Evolutionary conservation across 2,888 invertebrate species (phyloP).

Genomic region (Agonopterix heracliana): DNA sequence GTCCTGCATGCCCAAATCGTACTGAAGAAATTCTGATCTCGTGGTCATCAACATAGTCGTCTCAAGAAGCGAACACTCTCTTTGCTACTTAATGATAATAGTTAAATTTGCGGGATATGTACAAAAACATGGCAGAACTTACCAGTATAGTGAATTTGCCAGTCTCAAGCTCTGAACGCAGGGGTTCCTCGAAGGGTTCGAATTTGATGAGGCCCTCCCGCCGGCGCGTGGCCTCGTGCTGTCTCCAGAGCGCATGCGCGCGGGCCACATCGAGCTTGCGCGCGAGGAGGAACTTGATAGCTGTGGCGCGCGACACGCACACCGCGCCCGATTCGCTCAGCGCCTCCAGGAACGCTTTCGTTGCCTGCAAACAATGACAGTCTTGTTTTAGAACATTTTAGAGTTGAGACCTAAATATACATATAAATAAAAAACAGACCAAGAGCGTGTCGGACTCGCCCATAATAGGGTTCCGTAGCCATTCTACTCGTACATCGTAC

Average conservation of each 20-base stretch:
- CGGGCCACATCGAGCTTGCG: conserved; percentile 95
- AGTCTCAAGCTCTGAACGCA: conserved; percentile 90
- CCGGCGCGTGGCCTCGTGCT: conserved; percentile 92
- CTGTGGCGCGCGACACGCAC: conserved; percentile 88
- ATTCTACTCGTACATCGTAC: no score
- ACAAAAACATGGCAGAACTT: conserved; percentile 35
- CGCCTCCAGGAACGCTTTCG: conserved; percentile 87
- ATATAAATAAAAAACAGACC: not conserved
- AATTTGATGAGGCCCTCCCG: conserved; percentile 91
- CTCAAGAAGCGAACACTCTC: no score
- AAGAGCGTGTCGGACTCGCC: no score
- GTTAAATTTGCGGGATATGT: no score
- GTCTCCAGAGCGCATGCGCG: conserved; percentile 93
- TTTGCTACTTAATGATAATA: no score
- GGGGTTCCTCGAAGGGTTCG: conserved; percentile 88
- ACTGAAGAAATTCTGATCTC: no score
- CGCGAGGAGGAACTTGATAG: conserved; percentile 93
- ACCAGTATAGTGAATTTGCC: conserved; percentile 98
- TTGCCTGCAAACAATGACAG: conserved; percentile 77
- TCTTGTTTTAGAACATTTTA: not conserved
- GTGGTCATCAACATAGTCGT: no score
- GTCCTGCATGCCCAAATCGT: no score
- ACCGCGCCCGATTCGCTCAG: conserved; percentile 77
- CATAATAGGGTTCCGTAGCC: no score
- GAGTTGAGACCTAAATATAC: not conserved